Conservation (phyloP, 92 coral and sea anemone species). For the Parazoanthus atlanticus region DNA sequence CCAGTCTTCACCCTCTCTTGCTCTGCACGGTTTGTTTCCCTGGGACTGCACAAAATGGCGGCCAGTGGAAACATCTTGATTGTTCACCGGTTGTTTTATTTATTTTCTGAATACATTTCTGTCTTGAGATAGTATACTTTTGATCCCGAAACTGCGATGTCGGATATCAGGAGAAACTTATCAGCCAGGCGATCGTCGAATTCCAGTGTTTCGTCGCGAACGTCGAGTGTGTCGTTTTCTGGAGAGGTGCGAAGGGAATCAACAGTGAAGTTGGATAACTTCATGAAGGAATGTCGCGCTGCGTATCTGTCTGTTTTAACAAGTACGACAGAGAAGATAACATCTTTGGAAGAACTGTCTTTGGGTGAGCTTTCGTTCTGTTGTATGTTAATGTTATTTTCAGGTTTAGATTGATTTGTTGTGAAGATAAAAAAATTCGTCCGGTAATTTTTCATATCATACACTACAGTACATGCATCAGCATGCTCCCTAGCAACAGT, state of each 20-base stretch:
- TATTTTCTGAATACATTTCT: too few relatives aligned
- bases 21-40: too few relatives aligned
- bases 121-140: neutral
- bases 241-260: conserved; percentile 75
- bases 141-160: neutral
- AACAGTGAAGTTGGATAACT: conserved; percentile 80
- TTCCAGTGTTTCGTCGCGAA: conserved; percentile 75
- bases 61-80: neutral
- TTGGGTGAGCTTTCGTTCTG: conserved; percentile 64
- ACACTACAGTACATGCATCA: too few relatives aligned
- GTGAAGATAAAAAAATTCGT: too few relatives aligned
- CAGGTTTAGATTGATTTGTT: neutral
- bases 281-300: conserved; percentile 91
- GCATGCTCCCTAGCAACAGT: conserved; percentile 5
- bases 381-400: neutral
- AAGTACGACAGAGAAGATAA: conserved; percentile 85
- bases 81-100: neutral
- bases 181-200: conserved; percentile 65
- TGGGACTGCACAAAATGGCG: neutral
- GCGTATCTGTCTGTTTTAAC: conserved; percentile 90
- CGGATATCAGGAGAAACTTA: conserved; percentile 14
- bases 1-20: too few relatives aligned
- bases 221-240: conserved; percentile 71
- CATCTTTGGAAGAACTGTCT: conserved; percentile 78
- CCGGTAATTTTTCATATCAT: neutral